Base-by-base conservation (phyloP, 2,888 invertebrate species). In the Phytoseiulus persimilis region DNA sequence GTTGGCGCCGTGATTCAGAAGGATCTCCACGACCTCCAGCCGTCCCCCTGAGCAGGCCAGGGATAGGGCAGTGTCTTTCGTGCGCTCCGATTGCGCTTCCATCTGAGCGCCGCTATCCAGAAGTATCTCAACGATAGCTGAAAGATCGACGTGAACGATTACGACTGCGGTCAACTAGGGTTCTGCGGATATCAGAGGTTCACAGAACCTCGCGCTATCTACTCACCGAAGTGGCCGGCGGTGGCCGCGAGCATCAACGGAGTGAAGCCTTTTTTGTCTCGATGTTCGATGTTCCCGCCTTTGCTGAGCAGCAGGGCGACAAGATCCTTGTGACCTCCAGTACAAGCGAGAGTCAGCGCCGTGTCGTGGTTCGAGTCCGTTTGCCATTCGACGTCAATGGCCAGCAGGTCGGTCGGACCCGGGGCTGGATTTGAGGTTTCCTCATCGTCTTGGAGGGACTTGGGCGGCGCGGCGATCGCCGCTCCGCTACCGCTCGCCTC, bases 281-380 rank as follows among this genome's bases (percentile, higher is more conserved):
- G 95, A 93, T 99, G 99, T 93, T 99, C 98, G 92, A 99, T 98
- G 93, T 98, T 96, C 0, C 99, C 98, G 90, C 97, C 97, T 91
- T 98, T 95, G 91, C 95, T 95, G 90, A 99, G 94, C 91, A 99
- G 94, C 92, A 99, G 94, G 92, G 96, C 96, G 18, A 98, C 98
- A 32, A 99, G 94, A 92, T 99, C 98, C 92, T 97, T 96, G 93
- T 98, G 98, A 0, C 99, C 98, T 91, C 98, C 98, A 90, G 98
- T 97, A 93, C 98, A 98, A 89, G 99, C 99, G 90, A 99, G 94
- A 83, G 99, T 99, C 90, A 99, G 94, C 90, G 99, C 98, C 5
- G 99, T 99, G 93, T 99, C 99, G 93, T 98, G 98, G 94, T 99
- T 99, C 92, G 97, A 97, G 93, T 99, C 99, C 0, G 99, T 99